Evolutionary conservation across 2,888 invertebrate species (phyloP), one percentile per base, ranked within the genome.

Genomic region (Caradrina kadenii): DNA sequence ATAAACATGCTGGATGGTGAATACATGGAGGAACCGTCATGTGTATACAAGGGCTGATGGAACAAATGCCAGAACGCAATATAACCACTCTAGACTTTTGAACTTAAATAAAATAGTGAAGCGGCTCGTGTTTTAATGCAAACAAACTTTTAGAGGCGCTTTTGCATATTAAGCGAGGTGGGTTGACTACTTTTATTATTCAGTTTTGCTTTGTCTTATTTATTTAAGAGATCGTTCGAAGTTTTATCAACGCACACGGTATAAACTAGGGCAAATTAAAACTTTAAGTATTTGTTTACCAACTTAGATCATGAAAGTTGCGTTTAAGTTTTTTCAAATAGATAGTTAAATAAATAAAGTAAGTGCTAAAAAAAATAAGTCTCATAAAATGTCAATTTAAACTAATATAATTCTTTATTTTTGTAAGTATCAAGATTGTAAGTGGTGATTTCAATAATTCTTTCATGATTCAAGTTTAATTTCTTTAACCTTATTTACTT

Each of bases 111-210:
- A 96, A 96, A 96, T 94, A 94, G 94, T 95, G 92, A 96, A 96
- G 96, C 96, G 96, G 95, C 95, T 95, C 93, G 96, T 96, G 96
- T 96, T 96, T 94, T 95, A 96, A 96, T 96, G 96, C 96, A 96
- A 96, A 96, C 95, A 96, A 96, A 96, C 95, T 95, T 95, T 93
- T 93, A 88, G 94, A 96, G 96, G 96, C 96, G 94, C 95, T 92
- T 94, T 96, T 96, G 96, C 96, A 95, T 96, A 96, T 95, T 92
- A 96, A 96, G 96, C 96, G 95, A 96, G 96, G 96, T 96, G 96
- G 96, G 95, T 95, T 94, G 94, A 93, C 96, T 96, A 96, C 96
- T 93, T 93, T 91, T 92, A 85, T 93, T 92, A 91, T 92, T 95
- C 94, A 95, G 93, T 93, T 95, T 94, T 94, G 94, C 93, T 93